Base-by-base conservation (phyloP, 2,797 vertebrate genomes). In the Garrulus glandarius region DNA sequence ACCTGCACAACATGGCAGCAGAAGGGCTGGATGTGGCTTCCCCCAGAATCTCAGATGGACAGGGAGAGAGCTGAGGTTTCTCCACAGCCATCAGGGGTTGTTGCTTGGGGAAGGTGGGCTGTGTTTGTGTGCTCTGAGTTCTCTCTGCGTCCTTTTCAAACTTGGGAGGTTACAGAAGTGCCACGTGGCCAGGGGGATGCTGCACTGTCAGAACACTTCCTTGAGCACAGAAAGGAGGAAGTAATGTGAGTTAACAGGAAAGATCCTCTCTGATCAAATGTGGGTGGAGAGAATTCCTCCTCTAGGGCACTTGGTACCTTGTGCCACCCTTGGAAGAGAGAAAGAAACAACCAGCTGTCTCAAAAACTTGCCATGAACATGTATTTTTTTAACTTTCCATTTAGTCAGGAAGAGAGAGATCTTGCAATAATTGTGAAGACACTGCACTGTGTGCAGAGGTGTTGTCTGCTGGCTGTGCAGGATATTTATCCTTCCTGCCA, bases 81-180 rank as follows among this genome's bases (percentile, higher is more conserved):
- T 49, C 16, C 1, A 17, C 5, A 1, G 3, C 0, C 19, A 1
- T 32, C 16, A 13, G 46, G 41, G 18, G 3, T 47, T 1, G 1
- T 15, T 53, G 1, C 16, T 32, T 56, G 69, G 30, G 44, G 64
- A 29, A 27, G 21, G 15, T 14, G 22, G 10, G 43, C 6, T 59
- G 26, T 34, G 18, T 24, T 15, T 19, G 20, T 22, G 13, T 56
- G 57, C 29, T 26, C 60, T 64, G 34, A 60, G 21, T 18, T 67
- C 21, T 59, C 27, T n/a, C 61, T 84, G 41, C 19, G 0, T 26
- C 70, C 8, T 34, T 39, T 41, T 47, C 13, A 8, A 32, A 12
- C 24, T 18, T 67, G 7, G 5, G 52, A 59, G 68, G 49, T 52
- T 64, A 5, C 27, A 21, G 67, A 34, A n/a, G 44, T 36, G 44